Conservation (phyloP, 2,113 vertebrate species). For the Amazona vittata region DNA sequence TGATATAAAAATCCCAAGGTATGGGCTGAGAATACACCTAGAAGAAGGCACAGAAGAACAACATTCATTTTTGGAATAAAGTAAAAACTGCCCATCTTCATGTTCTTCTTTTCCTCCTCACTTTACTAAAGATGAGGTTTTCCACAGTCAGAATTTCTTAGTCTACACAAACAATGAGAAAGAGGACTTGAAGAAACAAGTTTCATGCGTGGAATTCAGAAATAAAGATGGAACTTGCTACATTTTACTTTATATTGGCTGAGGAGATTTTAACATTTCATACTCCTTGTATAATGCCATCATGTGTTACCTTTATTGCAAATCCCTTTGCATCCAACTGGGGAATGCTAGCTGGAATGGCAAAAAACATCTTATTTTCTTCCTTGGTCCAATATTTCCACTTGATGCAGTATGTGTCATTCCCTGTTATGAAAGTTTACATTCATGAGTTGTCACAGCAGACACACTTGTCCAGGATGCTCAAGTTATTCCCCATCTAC, state of each 20-base stretch:
- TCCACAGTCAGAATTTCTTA: not conserved
- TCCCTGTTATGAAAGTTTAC: slow-evolving; percentile 59
- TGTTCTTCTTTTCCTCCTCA: not conserved
- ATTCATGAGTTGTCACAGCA: not conserved
- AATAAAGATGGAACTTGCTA: not conserved
- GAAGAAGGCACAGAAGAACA: not conserved
- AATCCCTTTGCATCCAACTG: slow-evolving; percentile 49
- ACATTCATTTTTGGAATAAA: not conserved
- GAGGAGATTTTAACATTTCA: not conserved
- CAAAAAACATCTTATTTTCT: slow-evolving; percentile 74
- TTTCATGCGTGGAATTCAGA: not conserved
- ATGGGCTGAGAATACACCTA: slow-evolving; percentile 78
- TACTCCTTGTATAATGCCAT: not conserved
- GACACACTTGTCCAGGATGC: not conserved
- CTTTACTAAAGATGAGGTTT: not conserved
- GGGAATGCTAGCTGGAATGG: slow-evolving; percentile 13
- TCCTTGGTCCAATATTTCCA: slow-evolving; percentile 65
- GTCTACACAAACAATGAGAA: not conserved
- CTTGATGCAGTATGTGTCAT: slow-evolving; percentile 73
- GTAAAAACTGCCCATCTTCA: not conserved
- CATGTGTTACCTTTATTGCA: slow-evolving; percentile 74
- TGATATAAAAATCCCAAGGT: slow-evolving; percentile 87
- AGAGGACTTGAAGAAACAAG: not conserved
- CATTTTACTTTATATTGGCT: not conserved
- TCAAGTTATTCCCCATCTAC: not conserved